Conservation (phyloP, 2,888 invertebrate species). For the Oxycera nigricornis region DNA sequence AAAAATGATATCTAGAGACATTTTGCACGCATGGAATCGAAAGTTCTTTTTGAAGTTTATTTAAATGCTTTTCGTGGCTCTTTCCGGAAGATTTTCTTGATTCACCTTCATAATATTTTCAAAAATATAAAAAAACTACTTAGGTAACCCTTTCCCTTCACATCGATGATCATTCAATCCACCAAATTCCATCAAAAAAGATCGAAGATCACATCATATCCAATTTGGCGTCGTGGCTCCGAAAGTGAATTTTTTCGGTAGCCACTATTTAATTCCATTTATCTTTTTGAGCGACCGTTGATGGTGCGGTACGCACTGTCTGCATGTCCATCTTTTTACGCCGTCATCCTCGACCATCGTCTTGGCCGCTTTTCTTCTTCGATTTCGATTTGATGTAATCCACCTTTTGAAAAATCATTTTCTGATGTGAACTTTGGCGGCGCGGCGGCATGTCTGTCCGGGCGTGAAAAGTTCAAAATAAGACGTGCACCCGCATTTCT, state of each 20-base stretch:
- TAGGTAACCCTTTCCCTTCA: too few species aligned
- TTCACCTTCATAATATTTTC: too few species aligned
- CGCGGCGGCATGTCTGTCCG: slow-evolving; percentile 1
- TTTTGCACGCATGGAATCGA: too few species aligned
- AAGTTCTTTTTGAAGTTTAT: too few species aligned
- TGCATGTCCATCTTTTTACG: neutral
- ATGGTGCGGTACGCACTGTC: neutral
- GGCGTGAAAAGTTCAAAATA: slow-evolving; percentile 33
- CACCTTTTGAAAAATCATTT: neutral
- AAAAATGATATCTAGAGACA: too few species aligned
- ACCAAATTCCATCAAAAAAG: too few species aligned
- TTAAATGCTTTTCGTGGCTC: too few species aligned
- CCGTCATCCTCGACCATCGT: neutral
- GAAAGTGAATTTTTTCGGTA: slow-evolving; percentile 4
- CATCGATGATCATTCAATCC: too few species aligned
- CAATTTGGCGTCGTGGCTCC: too few species aligned
- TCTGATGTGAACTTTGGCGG: neutral
- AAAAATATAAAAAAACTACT: too few species aligned
- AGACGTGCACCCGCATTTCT: slow-evolving; percentile 26
- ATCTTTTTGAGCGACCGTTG: neutral
- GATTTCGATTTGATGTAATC: neutral
- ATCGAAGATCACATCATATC: neutral
- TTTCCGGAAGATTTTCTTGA: too few species aligned
- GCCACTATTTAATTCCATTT: slow-evolving; percentile 5
- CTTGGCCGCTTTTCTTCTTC: neutral